Percentiles rank a stretch among this genome's conserved stretches.
Evolutionary conservation across 1,140 invertebrate species (phyloP).

Genomic region (Ceratina australensis): DNA sequence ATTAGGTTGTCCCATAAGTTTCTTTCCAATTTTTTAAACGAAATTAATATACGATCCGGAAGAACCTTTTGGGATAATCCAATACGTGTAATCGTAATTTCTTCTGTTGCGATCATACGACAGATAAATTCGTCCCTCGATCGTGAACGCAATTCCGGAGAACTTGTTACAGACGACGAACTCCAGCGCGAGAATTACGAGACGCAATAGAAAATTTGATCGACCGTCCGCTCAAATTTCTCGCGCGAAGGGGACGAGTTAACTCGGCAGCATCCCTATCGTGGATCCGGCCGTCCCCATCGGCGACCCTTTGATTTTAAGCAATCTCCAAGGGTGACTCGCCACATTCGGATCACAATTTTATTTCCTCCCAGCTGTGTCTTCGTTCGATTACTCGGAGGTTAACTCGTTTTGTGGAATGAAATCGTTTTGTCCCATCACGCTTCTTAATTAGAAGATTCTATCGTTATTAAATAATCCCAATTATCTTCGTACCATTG

Average conservation of each 20-base stretch:
- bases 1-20: too few species aligned
- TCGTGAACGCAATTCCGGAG: background rate
- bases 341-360: slow-evolving; percentile 41
- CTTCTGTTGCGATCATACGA: too few species aligned
- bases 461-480: background rate
- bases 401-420: background rate
- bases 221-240: slow-evolving; percentile 37
- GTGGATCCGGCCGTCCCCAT: slow-evolving; percentile 24
- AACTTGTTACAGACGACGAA: background rate
- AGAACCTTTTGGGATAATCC: too few species aligned
- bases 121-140: too few species aligned
- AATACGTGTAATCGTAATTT: too few species aligned
- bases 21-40: too few species aligned
- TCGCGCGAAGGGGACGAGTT: slow-evolving; percentile 33
- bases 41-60: too few species aligned
- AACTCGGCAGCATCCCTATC: slow-evolving; percentile 31
- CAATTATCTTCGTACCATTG: background rate
- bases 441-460: background rate
- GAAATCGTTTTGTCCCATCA: background rate
- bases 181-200: slow-evolving; percentile 35
- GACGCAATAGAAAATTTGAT: slow-evolving; percentile 41
- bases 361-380: slow-evolving; percentile 36
- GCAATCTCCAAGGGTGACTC: slow-evolving; percentile 39
- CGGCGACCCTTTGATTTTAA: slow-evolving; percentile 41
- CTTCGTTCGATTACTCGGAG: slow-evolving; percentile 31